These are phyloP conservation scores for Calidris pygmaea DNA, from an alignment of 2,113 vertebrate genomes.

Conservation along the genomic window DNA sequence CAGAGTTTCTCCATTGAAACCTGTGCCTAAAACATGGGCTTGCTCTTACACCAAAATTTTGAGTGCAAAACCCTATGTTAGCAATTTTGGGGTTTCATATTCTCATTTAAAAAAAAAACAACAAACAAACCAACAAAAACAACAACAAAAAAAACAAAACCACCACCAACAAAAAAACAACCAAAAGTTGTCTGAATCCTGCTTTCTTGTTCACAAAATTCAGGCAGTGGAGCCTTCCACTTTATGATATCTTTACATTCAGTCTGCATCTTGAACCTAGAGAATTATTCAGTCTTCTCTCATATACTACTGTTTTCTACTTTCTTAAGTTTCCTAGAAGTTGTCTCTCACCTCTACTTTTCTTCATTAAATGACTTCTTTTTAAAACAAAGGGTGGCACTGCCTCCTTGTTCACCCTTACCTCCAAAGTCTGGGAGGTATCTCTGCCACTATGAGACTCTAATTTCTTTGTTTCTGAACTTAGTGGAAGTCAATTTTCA, in stretches of 20 bases:
- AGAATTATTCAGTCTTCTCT: not conserved
- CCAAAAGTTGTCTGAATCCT: not conserved
- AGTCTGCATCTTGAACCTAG: not conserved
- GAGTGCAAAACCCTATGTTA: not conserved
- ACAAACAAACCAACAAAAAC: too few species aligned
- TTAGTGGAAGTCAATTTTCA: not conserved
- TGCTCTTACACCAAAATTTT: not conserved
- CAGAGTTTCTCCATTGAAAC: not conserved
- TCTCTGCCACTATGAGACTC: not conserved
- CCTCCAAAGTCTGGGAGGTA: not conserved
- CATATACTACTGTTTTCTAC: not conserved
- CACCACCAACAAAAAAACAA: not conserved
- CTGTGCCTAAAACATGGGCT: not conserved
- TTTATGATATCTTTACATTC: not conserved
- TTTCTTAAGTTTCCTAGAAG: not conserved
- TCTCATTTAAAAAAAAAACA: not conserved
- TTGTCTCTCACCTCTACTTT: not conserved
- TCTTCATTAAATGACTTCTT: not conserved
- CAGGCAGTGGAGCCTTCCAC: not conserved
- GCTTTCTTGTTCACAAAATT: not conserved
- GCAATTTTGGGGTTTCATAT: not conserved
- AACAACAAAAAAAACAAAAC: not conserved
- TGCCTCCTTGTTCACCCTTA: not conserved
- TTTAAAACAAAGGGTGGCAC: not conserved
- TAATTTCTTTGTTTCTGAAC: not conserved